Conservation (phyloP, 2,113 vertebrate genomes). For the Pelecanoides urinatrix region DNA sequence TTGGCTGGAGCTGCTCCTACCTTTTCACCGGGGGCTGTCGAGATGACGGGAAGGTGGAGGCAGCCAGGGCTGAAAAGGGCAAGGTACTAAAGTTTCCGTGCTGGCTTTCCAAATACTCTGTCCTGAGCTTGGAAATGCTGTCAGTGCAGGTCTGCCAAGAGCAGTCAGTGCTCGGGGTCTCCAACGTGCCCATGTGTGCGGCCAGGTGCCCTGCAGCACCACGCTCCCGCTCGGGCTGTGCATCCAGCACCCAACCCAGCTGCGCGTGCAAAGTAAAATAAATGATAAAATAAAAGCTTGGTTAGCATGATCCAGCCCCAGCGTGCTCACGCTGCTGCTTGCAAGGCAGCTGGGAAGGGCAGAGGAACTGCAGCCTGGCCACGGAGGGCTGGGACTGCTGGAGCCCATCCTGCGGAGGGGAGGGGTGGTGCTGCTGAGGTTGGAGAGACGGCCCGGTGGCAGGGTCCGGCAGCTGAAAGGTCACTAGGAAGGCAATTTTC, state of each 20-base stretch:
- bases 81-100: background rate
- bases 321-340: background rate
- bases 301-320: background rate
- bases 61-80: background rate
- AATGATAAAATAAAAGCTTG: background rate
- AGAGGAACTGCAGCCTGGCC: background rate
- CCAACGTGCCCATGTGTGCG: accelerated
- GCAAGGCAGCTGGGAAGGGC: background rate
- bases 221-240: background rate
- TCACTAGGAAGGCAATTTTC: background rate
- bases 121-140: background rate
- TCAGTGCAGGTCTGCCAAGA: background rate
- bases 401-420: accelerated
- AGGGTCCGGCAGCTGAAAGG: background rate
- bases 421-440: accelerated
- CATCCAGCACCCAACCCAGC: background rate
- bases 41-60: background rate
- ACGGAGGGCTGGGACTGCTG: background rate
- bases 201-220: background rate
- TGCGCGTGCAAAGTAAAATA: background rate
- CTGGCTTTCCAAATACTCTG: background rate
- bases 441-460: background rate
- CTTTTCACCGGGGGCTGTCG: background rate
- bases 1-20: background rate
- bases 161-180: background rate